phyloP scores from a whole-genome alignment of 2,113 vertebrate genomes.

The Rostratula benghalensis region DNA sequence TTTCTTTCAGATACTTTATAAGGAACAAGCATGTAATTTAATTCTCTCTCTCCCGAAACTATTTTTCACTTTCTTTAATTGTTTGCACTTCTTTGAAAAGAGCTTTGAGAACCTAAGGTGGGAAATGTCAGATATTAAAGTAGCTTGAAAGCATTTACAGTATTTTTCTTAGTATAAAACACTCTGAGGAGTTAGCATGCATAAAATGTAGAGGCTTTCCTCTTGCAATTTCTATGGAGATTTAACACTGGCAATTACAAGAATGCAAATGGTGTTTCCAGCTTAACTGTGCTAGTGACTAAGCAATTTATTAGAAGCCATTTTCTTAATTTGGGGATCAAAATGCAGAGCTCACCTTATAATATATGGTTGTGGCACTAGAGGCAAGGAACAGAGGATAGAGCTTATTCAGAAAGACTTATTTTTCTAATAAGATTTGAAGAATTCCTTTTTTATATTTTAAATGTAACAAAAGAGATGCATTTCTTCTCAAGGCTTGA shows the following conservation, averaged over 20 bases:
- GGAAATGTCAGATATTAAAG: background rate
- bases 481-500: constrained; percentile 11
- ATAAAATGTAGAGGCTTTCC: background rate
- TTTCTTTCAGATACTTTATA: background rate
- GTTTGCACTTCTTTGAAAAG: background rate
- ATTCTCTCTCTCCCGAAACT: background rate
- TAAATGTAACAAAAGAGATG: background rate
- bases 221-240: background rate
- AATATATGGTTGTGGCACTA: background rate
- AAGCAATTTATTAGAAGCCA: constrained; percentile 15
- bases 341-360: background rate
- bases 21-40: background rate
- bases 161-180: background rate
- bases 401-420: constrained; percentile 18
- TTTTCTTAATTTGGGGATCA: background rate
- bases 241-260: background rate
- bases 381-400: background rate
- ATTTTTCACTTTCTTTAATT: background rate
- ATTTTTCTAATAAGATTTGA: constrained; percentile 32
- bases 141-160: background rate
- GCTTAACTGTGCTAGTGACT: background rate
- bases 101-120: background rate
- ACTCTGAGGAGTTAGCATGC: background rate
- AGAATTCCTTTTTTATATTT: background rate
- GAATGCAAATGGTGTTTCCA: background rate